Evolutionary conservation across 2,797 vertebrate species (phyloP), one percentile per base, ranked within the genome.

Genomic region (Micrastur ruficollis): DNA sequence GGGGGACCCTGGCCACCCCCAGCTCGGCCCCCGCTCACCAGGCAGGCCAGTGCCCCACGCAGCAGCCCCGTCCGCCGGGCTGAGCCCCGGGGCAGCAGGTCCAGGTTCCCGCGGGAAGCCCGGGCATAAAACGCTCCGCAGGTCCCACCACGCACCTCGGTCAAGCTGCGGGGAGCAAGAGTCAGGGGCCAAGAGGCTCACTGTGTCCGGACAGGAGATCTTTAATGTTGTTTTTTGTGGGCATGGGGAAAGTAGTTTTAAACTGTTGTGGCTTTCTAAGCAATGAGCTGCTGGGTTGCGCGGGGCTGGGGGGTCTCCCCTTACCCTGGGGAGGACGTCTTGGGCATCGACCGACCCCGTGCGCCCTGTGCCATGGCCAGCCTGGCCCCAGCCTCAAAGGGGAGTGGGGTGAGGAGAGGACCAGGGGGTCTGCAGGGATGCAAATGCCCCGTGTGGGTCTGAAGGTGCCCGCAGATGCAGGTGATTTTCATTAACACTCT

Each of bases 71-170:
- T 81, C 66, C 97, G 81, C 63, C 59, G 97, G 29, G 67, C 47
- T 0, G 97, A 98, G 79, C 98, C 92, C 46, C 46, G 75, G 40
- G 93, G 83, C 82, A 98, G 87, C 91, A 98, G 94, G 11, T 86
- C 92, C 12, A 85, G 82, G 74, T 97, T 79, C 44, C 98, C 98
- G 3, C 27, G 96, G 53, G 97, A 62, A 2, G 97, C 97, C 0
- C 17, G 86, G 40, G 21, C 1, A 6, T 90, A 95, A 83, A 98
- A 98, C 2, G 34, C 89, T 47, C 8, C 4, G 21, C 98, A 98
- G 82, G 70, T 78, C 9, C 17, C 74, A 14, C 32, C 4, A 2
- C 1, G 44, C 38, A 97, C 89, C 74, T 91, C 19, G 2, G 75
- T n/a, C 7, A 80, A 63, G 65, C 98, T 98, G 92, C 0, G 9